Evolutionary conservation across 2,797 vertebrate genomes (phyloP), one percentile per base, ranked within the genome.

Genomic region (Chrosomus eos): DNA sequence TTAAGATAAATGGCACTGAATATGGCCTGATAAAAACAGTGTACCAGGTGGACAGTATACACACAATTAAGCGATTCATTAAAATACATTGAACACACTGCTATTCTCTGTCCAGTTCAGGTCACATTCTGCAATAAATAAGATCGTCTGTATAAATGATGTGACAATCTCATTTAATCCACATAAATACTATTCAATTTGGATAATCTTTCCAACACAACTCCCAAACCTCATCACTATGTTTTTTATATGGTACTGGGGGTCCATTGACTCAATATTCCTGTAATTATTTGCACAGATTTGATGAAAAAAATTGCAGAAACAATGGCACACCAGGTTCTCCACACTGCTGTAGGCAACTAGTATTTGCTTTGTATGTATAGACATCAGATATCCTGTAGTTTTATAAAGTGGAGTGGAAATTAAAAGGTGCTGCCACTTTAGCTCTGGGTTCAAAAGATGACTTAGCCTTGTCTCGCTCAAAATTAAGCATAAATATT

Each of bases 71-170:
- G 68, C 1, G 31, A 43, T 43, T 60, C 19, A 58, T 78, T 68
- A 60, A 78, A 83, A 76, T 5, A 16, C 51, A 58, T 48, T 58
- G n/a, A 75, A 51, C 3, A 10, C 43, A 53, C 28, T n/a, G 33
- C 8, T 91, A 86, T 48, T 82, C 38, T n/a, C 70, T 7, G 19
- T 45, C 28, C 70, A 74, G 74, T 43, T 71, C 74, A 88, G 88
- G 88, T 40, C 87, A 84, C 81, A 86, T 80, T 90, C 86, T 84
- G 91, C 91, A 92, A 93, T 93, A 93, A 94, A 95, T 94, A 94
- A 93, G 92, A 91, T 90, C 16, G 55, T 38, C 51, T 53, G 10
- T 38, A 40, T 48, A 48, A 79, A 66, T 60, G 13, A 66, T 21
- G 26, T 21, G 87, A 89, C 81, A 19, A 43, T 82, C 88, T 13